phyloP scores from a whole-genome alignment of 2,797 vertebrate species.

The Chelonia mydas region DNA sequence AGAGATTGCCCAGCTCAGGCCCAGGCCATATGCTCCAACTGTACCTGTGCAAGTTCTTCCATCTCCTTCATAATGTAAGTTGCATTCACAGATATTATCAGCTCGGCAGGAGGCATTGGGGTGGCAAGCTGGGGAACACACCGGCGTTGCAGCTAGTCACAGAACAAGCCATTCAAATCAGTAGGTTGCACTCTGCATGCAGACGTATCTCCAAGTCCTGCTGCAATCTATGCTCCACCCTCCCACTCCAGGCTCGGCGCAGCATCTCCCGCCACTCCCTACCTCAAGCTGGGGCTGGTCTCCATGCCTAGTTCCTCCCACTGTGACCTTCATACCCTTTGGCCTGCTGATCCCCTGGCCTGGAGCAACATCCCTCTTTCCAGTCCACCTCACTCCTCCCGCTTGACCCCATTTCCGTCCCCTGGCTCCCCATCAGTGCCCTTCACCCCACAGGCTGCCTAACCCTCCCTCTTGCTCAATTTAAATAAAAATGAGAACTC shows the following conservation, averaged over 20 bases:
- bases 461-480: not conserved
- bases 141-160: constrained; percentile 79
- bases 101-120: constrained; percentile 84
- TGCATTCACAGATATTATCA: constrained; percentile 86
- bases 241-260: not conserved
- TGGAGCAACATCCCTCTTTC: not conserved
- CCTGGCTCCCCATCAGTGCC: too few species aligned
- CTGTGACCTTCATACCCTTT: not conserved
- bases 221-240: not conserved
- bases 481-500: too few species aligned
- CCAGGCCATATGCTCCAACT: not conserved
- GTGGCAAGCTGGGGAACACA: constrained; percentile 87
- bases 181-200: not conserved
- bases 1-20: not conserved
- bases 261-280: constrained; percentile 45
- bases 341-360: not conserved
- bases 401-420: not conserved
- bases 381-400: not conserved
- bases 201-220: not conserved
- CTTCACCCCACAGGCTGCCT: not conserved
- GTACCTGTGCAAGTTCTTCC: constrained; percentile 89
- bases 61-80: constrained; percentile 88
- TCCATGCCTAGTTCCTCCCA: not conserved
- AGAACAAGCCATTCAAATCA: not conserved
- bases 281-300: not conserved